Evolutionary conservation across 2,113 vertebrate species (phyloP).

Genomic region (Vicugna pacos): DNA sequence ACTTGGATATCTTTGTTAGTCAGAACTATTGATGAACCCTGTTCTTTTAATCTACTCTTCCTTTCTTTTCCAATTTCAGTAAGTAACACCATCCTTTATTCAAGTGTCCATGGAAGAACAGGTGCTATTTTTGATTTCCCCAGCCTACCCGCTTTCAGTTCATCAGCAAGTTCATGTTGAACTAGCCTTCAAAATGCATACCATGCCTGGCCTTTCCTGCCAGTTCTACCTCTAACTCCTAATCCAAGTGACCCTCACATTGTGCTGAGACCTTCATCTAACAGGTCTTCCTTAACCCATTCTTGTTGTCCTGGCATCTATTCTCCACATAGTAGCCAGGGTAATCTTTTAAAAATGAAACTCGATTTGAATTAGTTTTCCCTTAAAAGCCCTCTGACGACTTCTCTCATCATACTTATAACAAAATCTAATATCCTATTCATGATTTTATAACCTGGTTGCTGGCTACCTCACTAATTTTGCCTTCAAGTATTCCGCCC

Average conservation of each 20-base stretch:
- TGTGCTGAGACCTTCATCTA: neutral
- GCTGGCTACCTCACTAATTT: neutral
- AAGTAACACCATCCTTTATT: neutral
- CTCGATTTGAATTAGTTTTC: neutral
- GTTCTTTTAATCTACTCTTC: neutral
- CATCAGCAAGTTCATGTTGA: neutral
- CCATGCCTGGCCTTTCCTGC: neutral
- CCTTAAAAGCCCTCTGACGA: neutral
- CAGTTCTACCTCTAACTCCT: neutral
- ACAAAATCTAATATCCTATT: neutral
- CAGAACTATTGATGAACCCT: neutral
- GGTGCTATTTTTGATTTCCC: neutral
- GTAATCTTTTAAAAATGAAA: constrained; percentile 34
- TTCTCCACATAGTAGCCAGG: neutral
- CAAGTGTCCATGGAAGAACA: neutral
- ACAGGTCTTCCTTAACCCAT: neutral
- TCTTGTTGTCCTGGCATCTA: neutral
- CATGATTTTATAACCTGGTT: neutral
- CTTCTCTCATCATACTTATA: neutral
- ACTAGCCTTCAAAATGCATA: neutral
- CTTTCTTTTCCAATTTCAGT: neutral
- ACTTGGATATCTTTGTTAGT: neutral
- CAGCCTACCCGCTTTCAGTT: neutral
- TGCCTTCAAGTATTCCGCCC: neutral
- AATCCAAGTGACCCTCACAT: neutral